phyloP scores from a whole-genome alignment of 2,888 invertebrate genomes.

The Aphelenchoides bicaudatus region DNA sequence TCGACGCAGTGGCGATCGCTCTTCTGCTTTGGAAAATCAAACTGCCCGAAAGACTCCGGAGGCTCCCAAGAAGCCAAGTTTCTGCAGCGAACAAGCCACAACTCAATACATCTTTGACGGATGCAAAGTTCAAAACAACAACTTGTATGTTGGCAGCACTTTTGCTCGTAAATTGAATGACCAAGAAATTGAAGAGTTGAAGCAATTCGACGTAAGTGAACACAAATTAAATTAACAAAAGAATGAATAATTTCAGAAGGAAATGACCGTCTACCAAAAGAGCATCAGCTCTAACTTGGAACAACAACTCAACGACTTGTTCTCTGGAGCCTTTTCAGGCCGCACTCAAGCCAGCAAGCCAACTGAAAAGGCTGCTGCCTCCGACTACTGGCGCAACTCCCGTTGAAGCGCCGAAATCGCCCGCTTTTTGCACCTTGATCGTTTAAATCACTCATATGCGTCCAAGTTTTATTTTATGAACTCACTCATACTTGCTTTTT shows the following conservation, averaged over 20 bases:
- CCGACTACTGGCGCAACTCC: slow-evolving; percentile 39
- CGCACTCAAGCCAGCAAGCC: slow-evolving; percentile 14
- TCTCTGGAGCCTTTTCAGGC: slow-evolving; percentile 40
- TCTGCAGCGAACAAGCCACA: slow-evolving; percentile 55
- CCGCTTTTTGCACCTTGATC: slow-evolving; percentile 58
- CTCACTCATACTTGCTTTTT: background rate
- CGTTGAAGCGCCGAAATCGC: slow-evolving; percentile 48
- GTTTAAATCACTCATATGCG: too few relatives aligned
- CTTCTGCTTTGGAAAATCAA: slow-evolving; percentile 13
- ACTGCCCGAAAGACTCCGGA: slow-evolving; percentile 26
- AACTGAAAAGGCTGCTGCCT: slow-evolving; percentile 18
- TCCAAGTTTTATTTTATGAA: background rate
- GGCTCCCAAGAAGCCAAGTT: slow-evolving; percentile 52
- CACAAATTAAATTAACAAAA: slow-evolving; percentile 20
- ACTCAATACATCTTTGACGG: slow-evolving; percentile 54
- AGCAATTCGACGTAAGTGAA: slow-evolving; percentile 50
- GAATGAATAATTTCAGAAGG: background rate
- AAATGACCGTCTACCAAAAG: slow-evolving; percentile 38
- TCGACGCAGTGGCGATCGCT: slow-evolving; percentile 10
- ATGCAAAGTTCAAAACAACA: slow-evolving; percentile 44
- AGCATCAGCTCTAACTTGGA: slow-evolving; percentile 52
- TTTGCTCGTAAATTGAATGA: slow-evolving; percentile 51
- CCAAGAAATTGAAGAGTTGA: slow-evolving; percentile 45
- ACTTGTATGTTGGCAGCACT: slow-evolving; percentile 54
- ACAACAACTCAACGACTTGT: slow-evolving; percentile 35